Conservation (phyloP, 2,888 invertebrate species). For the Drosophila rubida region DNA sequence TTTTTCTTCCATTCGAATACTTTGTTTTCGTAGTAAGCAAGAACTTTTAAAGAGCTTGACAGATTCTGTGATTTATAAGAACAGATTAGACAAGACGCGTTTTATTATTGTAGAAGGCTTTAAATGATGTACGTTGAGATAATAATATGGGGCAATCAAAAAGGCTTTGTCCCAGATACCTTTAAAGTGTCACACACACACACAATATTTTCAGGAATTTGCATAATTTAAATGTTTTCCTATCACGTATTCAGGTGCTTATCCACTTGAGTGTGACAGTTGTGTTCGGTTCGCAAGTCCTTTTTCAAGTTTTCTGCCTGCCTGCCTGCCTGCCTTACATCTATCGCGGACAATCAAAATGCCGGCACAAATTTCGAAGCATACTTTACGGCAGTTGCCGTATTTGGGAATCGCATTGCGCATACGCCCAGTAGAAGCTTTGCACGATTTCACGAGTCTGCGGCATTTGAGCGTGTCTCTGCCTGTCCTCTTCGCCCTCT, state of each 20-base stretch:
- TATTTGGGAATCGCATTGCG: slow-evolving; percentile 18
- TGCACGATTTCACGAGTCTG: slow-evolving; percentile 43
- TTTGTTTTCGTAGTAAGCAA: too few relatives aligned
- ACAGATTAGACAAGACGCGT: too few relatives aligned
- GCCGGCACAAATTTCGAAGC: slow-evolving; percentile 32
- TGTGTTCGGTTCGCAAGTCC: neutral
- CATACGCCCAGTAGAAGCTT: slow-evolving; percentile 35
- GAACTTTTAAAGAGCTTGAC: too few relatives aligned
- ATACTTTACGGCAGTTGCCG: slow-evolving; percentile 36
- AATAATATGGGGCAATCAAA: neutral
- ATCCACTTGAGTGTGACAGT: neutral
- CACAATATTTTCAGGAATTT: neutral
- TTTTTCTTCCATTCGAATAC: neutral
- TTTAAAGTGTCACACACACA: neutral
- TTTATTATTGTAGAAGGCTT: too few relatives aligned
- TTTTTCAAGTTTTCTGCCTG: neutral
- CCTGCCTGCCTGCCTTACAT: neutral
- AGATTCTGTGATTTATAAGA: too few relatives aligned
- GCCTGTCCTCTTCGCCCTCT: neutral
- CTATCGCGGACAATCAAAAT: slow-evolving; percentile 27
- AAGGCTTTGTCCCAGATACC: neutral
- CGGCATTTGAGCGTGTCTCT: slow-evolving; percentile 13
- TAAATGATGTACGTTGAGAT: neutral
- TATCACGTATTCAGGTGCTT: slow-evolving; percentile 2
- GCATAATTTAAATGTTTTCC: neutral